phyloP scores from a whole-genome alignment of 2,797 vertebrate genomes.

The Peromyscus attwateri region DNA sequence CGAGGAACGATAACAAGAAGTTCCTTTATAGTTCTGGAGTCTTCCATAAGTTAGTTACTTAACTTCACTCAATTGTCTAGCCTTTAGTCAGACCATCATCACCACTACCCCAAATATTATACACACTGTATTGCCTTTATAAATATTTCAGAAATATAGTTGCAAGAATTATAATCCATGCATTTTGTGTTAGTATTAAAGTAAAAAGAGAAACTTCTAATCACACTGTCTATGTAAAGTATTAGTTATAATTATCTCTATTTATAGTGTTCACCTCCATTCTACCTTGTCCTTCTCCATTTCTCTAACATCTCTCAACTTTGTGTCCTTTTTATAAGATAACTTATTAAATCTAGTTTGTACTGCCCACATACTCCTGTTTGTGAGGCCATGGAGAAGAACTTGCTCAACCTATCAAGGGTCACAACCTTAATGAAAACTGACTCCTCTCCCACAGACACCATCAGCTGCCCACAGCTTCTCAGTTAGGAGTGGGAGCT shows the following conservation, averaged over 20 bases:
- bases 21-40: neutral
- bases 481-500: neutral
- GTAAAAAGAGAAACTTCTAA: neutral
- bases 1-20: neutral
- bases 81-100: neutral
- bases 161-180: neutral
- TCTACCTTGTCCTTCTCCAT: neutral
- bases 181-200: neutral
- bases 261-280: neutral
- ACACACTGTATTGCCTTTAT: neutral
- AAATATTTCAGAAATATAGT: neutral
- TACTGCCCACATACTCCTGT: too few relatives aligned
- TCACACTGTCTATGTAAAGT: too few relatives aligned
- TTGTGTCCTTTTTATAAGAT: neutral
- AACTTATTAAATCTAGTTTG: neutral
- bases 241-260: too few relatives aligned
- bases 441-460: neutral
- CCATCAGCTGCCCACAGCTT: neutral
- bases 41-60: neutral
- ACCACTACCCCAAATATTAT: neutral
- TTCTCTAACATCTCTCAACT: neutral
- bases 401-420: neutral
- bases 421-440: neutral
- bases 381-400: neutral
- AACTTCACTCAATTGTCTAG: neutral